Conservation (phyloP, 2,113 vertebrate genomes). For the Zosterops hypoxanthus region DNA sequence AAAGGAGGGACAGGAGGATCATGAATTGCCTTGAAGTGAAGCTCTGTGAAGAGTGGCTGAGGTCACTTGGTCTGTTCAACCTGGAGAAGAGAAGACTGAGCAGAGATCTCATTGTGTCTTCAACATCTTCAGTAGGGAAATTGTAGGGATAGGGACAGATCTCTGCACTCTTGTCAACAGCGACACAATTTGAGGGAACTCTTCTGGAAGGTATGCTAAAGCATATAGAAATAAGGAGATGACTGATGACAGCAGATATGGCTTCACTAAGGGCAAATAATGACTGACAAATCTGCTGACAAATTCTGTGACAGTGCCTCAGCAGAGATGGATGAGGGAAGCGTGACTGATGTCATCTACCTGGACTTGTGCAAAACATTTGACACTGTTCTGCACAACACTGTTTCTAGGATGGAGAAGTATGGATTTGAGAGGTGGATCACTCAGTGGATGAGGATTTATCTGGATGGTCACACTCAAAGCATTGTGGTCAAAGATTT, state of each 20-base stretch:
- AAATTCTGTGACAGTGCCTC: background rate
- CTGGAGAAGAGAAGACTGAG: background rate
- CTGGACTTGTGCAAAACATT: background rate
- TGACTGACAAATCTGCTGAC: background rate
- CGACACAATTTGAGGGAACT: background rate
- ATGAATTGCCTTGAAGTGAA: background rate
- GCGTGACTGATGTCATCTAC: background rate
- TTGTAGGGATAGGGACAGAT: no score
- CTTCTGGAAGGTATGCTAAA: background rate
- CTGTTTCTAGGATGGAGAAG: background rate
- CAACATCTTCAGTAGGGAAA: background rate
- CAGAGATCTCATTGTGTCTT: background rate
- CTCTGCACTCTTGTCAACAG: background rate
- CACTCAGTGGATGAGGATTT: background rate
- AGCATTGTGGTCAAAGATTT: background rate
- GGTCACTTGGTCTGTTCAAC: background rate
- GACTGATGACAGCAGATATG: background rate
- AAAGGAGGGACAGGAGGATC: background rate
- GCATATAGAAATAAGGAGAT: background rate
- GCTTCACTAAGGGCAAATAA: background rate
- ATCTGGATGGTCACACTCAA: background rate
- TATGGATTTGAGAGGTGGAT: background rate
- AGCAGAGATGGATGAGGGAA: background rate
- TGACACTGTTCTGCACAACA: background rate
- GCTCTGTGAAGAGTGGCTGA: rapidly evolving